Conservation (phyloP, 2,113 vertebrate genomes). For the Dipodomys ordii region DNA sequence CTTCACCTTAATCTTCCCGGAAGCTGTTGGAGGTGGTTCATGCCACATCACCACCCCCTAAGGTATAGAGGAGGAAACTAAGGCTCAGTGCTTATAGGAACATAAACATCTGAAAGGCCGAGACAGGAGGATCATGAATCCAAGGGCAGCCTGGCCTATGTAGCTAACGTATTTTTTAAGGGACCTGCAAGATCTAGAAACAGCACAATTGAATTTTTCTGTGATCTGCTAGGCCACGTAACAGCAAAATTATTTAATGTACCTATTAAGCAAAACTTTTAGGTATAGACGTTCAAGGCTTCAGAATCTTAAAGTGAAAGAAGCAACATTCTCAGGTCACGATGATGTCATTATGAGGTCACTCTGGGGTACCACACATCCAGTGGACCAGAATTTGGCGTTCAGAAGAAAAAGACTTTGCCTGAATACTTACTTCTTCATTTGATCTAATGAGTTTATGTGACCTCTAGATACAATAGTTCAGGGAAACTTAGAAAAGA, state of each 20-base stretch:
- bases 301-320: neutral
- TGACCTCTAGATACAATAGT: neutral
- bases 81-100: neutral
- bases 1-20: neutral
- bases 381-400: neutral
- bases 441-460: neutral
- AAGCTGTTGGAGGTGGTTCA: neutral
- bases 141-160: too few relatives aligned
- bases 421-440: neutral
- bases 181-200: neutral
- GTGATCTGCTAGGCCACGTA: neutral
- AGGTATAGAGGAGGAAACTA: neutral
- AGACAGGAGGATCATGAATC: too few relatives aligned
- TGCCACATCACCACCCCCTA: too few relatives aligned
- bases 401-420: neutral
- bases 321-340: neutral
- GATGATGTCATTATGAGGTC: neutral
- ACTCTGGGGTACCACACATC: too few relatives aligned
- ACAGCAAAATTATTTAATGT: neutral
- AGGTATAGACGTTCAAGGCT: neutral
- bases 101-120: too few relatives aligned
- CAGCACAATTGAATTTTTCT: neutral
- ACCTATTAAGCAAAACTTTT: slow-evolving; percentile 13
- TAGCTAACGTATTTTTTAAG: too few relatives aligned
- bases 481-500: neutral